Base-by-base conservation (phyloP, 1,140 invertebrate genomes). In the Ruditapes philippinarum region DNA sequence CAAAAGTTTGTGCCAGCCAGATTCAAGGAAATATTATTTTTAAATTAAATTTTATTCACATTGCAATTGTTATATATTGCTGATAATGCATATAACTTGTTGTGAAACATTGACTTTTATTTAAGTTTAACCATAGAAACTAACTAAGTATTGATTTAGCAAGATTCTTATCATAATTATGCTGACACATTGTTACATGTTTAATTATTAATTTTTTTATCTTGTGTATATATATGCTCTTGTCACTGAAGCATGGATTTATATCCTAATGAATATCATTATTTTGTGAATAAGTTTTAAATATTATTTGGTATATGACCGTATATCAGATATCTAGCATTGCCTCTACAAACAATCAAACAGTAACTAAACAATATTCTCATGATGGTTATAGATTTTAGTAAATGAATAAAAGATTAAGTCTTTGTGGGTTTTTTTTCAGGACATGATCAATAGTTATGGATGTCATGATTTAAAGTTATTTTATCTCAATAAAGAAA, bases 371-470 rank as follows among this genome's bases (percentile, higher is more conserved):
- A 70, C 65, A 70, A 70, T 70, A 70, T 38, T 70, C 33, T 70
- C 28, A 5, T 70, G 65, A 38, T 38, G 65, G 25, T 4, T 38
- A 14, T 12, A 70, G 65, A 70, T 70, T 70, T 19, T 38, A 70
- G 2, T 70, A 70, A 70, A 70, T 70, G 28, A 70, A 70, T 70
- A 70, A 70, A 9, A 70, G 33, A 70, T 70, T 25, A 70, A 38
- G 1, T 70, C 31, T 19, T 70, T 38, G 25, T 70, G n/a, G n/a
- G n/a, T n/a, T n/a, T n/a, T 17, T 70, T 38, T 70, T 12, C 38
- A 17, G 14, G 33, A 19, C 38, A 70, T 17, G 38, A 70, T 70
- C 65, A 70, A 70, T 65, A 38, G 14, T 33, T 28, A 62, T 45
- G 42, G 42, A n/a, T 62, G 7, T 38, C 33, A 28, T 40, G 65